Base-by-base conservation (phyloP, 2,113 vertebrate species). In the Hirundichthys speculiger region DNA sequence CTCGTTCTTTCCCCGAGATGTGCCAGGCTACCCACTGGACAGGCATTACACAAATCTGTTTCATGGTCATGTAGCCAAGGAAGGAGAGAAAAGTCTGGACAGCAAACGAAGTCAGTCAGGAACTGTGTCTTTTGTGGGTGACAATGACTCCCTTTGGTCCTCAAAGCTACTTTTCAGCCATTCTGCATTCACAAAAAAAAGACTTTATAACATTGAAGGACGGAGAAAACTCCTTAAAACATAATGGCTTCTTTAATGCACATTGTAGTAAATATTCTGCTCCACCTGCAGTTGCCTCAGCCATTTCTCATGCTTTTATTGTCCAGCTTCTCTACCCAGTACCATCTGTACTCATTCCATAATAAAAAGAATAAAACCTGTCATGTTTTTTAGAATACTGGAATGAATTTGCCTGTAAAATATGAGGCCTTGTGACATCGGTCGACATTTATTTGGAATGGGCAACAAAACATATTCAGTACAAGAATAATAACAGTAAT, bases 101-200 rank as follows among this genome's bases (percentile, higher is more conserved):
- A n/a, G 30, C 42, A 59, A 45, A 20, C n/a, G 16, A 30, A 25
- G 56, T 25, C 24, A 25, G 56, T 25, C 24, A 45, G 13, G 42
- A 43, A 16, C 22, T 18, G 41, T 27, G n/a, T 58, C 20, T 25
- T 58, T 24, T 10, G 56, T 34, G 25, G n/a, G 24, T 19, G 56
- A 18, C 13, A 59, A 59, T 41, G 41, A 57, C 16, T 57, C 40
- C 39, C 15, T 18, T 25, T 57, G 53, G 39, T 57, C 40, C 16
- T 4, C 21, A 24, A 4, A 18, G 39, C 24, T 25, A 42, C 21
- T 57, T 24, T 57, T 14, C 15, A 57, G 21, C 12, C 8, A 43
- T 57, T 57, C 42, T 24, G 24, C 16, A 25, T 24, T 18, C 4
- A 42, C 15, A 42, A 14, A 22, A 42, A 14, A 22, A 15, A 34